Evolutionary conservation across 53 echinoderm and acorn worm species (phyloP), one percentile per base, ranked within the genome.

Genomic region (Apostichopus leukothele): DNA sequence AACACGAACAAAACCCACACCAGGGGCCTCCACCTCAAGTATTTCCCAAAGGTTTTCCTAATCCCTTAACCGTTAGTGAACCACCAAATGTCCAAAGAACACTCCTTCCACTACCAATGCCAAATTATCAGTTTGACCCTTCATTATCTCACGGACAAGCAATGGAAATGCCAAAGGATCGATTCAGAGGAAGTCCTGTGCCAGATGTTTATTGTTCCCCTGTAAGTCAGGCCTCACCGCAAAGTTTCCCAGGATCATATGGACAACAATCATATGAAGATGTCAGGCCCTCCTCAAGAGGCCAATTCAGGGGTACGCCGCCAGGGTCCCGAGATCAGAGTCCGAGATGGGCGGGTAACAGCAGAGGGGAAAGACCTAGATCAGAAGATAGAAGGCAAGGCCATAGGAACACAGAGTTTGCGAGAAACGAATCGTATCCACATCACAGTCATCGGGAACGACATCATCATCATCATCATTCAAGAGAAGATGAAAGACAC

Each of bases 1-100:
- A 91, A 60, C 98, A 97, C 83, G 74, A 90, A 59, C 60, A 84
- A n/a, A 63, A 59, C 14, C 84, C 52, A 60, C 20, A 50, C 75
- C 92, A 83, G 52, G 52, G 22, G 21, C 85, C 60, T 14, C 55
- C 25, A 76, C 88, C 53, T 83, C 52, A 76, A 88, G 88, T 60
- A 83, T 88, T 55, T 51, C 86, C 84, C 3, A 63, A 84, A 84
- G 84, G 84, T 14, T 84, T 84, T 27, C 84, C 84, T 2, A 25
- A 21, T 18, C 84, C 57, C 25, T 6, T 22, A 16, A 1, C n/a
- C 9, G 5, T n/a, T 59, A 22, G 12, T 63, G 20, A 10, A 22
- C 84, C 84, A 53, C 84, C 84, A 60, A 26, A 61, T 27, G 8
- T 60, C 27, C 84, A 84, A 55, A 54, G 84, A 22, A 19, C 60